Percentiles rank a stretch among this genome's conserved stretches.
phyloP scores from a whole-genome alignment of 1,140 invertebrate species.

The Bombus haemorrhoidalis region DNA sequence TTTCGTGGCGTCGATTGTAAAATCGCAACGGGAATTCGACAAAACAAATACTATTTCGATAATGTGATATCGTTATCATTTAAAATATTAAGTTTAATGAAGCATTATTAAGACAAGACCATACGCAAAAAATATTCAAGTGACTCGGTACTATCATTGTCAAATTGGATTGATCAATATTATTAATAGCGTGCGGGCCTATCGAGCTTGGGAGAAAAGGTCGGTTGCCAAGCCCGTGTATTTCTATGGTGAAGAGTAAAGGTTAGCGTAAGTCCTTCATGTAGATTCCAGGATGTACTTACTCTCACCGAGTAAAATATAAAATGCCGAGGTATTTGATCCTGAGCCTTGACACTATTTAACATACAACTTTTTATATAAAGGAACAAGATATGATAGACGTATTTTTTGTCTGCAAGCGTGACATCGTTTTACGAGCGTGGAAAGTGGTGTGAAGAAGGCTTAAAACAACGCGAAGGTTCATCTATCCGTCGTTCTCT shows the following conservation, averaged over 20 bases:
- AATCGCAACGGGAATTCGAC: too few relatives aligned
- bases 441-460: constrained; percentile 45
- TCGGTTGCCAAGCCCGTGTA: constrained; percentile 49
- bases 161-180: neutral
- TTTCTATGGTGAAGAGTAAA: constrained; percentile 61
- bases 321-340: neutral
- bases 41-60: too few relatives aligned
- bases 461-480: constrained; percentile 61
- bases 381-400: neutral
- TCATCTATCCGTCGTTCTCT: constrained; percentile 67
- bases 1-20: too few relatives aligned
- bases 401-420: constrained; percentile 21
- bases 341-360: neutral
- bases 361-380: neutral
- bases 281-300: constrained; percentile 39
- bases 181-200: neutral
- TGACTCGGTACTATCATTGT: neutral
- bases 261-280: constrained; percentile 54
- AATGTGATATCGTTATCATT: too few relatives aligned
- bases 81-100: neutral
- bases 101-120: neutral
- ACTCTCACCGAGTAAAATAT: neutral
- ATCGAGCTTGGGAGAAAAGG: constrained; percentile 50
- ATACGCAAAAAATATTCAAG: neutral
- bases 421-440: constrained; percentile 50